These are phyloP conservation scores for Hylia prasina DNA, from an alignment of 2,113 vertebrate species.

Conservation along the genomic window DNA sequence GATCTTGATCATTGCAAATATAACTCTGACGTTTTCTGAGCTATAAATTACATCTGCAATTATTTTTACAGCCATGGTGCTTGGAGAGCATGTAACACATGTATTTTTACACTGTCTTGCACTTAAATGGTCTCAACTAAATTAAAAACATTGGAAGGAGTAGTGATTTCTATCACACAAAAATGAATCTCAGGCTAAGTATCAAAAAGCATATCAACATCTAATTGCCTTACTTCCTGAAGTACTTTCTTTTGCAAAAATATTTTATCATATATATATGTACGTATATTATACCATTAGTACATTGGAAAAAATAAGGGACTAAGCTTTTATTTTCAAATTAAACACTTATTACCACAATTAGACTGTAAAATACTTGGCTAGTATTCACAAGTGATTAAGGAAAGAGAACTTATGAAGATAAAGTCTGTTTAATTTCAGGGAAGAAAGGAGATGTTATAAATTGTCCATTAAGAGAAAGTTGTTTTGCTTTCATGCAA, in stretches of 20 bases:
- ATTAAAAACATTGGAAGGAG: background rate
- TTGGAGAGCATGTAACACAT: background rate
- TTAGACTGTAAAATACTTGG: background rate
- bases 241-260: background rate
- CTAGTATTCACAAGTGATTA: background rate
- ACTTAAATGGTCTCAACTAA: background rate
- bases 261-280: background rate
- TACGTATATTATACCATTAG: background rate
- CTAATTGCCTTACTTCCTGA: background rate
- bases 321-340: background rate
- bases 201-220: background rate
- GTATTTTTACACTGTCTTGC: background rate
- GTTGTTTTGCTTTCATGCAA: background rate
- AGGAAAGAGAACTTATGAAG: background rate
- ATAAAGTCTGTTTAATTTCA: background rate
- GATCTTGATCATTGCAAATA: background rate
- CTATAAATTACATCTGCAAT: background rate
- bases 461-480: background rate
- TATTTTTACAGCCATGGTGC: background rate
- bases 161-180: background rate
- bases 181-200: background rate
- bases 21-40: background rate
- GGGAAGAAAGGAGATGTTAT: background rate
- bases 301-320: background rate
- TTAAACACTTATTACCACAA: background rate